These are phyloP conservation scores for Tanytarsus gracilentus DNA, from an alignment of 2,888 invertebrate species.

Conservation along the genomic window DNA sequence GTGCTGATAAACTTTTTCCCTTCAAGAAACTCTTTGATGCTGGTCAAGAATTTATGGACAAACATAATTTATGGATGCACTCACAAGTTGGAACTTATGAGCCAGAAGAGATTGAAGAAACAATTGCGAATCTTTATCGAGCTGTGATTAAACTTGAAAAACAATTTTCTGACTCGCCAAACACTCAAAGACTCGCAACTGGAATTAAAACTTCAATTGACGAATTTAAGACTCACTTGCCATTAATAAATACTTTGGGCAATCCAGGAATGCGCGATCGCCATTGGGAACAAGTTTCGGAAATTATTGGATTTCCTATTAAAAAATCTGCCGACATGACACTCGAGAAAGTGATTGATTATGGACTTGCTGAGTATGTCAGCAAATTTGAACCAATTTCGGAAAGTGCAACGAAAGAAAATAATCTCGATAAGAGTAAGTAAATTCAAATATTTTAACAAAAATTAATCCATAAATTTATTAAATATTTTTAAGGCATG, in stretches of 20 bases:
- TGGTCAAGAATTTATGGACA: constrained; percentile 75
- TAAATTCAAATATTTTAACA: too few species aligned
- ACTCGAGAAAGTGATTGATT: constrained; percentile 78
- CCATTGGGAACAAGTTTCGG: constrained; percentile 92
- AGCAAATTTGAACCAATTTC: constrained; percentile 84
- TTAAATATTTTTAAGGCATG: too few species aligned
- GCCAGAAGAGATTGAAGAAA: constrained; percentile 75
- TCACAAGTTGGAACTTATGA: constrained; percentile 72
- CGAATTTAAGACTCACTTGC: constrained; percentile 77
- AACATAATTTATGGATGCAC: constrained; percentile 77
- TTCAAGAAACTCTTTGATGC: constrained; percentile 83
- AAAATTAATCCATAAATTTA: too few species aligned
- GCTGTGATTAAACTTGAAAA: constrained; percentile 83
- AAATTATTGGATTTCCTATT: constrained; percentile 89
- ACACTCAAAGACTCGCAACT: constrained; percentile 60
- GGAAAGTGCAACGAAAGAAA: constrained; percentile 93
- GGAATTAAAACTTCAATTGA: constrained; percentile 59
- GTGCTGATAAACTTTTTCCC: constrained; percentile 71
- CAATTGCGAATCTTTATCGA: constrained; percentile 45
- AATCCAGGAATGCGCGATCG: constrained; percentile 88
- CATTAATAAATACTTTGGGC: constrained; percentile 85
- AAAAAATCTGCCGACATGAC: constrained; percentile 73
- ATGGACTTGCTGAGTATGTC: constrained; percentile 79
- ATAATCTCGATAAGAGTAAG: constrained; percentile 86
- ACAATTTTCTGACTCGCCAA: constrained; percentile 66